Conservation (phyloP, 2,113 vertebrate genomes). For the Hypanus sabinus region DNA sequence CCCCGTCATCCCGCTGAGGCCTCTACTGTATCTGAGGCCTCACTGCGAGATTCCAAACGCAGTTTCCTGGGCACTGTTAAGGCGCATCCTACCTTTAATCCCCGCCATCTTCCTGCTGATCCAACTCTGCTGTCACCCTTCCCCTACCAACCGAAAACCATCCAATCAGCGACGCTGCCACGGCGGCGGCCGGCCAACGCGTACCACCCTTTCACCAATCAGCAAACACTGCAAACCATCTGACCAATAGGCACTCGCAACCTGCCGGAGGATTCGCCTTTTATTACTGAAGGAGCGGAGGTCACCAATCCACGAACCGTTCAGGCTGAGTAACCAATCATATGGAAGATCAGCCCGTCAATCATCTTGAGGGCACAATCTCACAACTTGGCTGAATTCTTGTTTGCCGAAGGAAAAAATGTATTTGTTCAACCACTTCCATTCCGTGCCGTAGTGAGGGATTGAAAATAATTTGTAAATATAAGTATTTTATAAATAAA, state of each 20-base stretch:
- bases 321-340: neutral
- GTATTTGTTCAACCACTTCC: neutral
- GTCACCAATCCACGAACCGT: neutral
- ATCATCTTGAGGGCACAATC: too few relatives aligned
- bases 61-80: too few relatives aligned
- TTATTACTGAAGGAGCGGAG: neutral
- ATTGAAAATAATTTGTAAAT: neutral
- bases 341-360: neutral
- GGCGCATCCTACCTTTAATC: neutral
- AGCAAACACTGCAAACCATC: too few relatives aligned
- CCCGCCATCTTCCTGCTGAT: constrained; percentile 22
- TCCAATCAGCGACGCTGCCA: neutral
- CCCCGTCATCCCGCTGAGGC: too few relatives aligned
- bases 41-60: neutral
- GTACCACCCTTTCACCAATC: neutral
- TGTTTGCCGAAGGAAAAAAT: too few relatives aligned
- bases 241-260: neutral
- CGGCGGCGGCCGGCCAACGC: neutral
- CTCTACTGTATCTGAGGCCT: neutral
- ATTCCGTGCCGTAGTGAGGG: neutral
- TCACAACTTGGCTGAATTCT: neutral
- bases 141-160: neutral
- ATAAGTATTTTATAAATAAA: neutral
- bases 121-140: neutral
- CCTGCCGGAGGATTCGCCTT: too few relatives aligned